Evolutionary conservation across 2,888 invertebrate genomes (phyloP).

Genomic region (Napeogenes inachia): DNA sequence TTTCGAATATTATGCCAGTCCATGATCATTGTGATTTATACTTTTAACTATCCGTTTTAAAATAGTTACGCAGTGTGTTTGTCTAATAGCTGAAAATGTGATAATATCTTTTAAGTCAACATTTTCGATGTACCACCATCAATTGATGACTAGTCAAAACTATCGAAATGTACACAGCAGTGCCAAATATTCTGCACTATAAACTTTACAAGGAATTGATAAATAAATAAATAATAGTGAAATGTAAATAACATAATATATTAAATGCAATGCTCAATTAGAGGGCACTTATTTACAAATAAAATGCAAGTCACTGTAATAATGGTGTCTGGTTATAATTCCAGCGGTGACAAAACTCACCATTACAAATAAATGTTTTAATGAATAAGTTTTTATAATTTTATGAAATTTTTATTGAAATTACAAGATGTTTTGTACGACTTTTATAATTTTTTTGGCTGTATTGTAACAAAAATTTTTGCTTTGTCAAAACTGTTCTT

Average conservation of each 20-base stretch:
- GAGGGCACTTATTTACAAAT: constrained; percentile 33
- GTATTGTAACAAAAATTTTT: too few species aligned
- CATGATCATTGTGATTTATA: constrained; percentile 49
- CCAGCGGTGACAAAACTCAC: too few species aligned
- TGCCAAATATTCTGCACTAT: constrained; percentile 65
- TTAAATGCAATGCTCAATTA: constrained; percentile 37
- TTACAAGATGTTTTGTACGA: too few species aligned
- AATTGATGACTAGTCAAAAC: constrained; percentile 54
- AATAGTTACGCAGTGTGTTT: constrained; percentile 12
- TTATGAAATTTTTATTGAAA: too few species aligned
- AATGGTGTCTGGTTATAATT: too few species aligned
- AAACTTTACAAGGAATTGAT: constrained; percentile 51
- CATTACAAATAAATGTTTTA: too few species aligned
- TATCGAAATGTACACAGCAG: constrained; percentile 46
- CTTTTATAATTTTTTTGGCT: too few species aligned
- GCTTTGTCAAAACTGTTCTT: not conserved
- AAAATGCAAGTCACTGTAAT: too few species aligned
- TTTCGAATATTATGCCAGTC: constrained; percentile 42
- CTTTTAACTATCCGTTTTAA: constrained; percentile 32
- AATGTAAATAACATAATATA: constrained; percentile 11
- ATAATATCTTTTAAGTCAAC: constrained; percentile 38
- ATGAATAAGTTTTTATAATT: too few species aligned
- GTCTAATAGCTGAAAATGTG: constrained; percentile 32
- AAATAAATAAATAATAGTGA: constrained; percentile 24
- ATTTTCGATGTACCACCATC: constrained; percentile 28